These are phyloP conservation scores for Merodon equestris DNA, from an alignment of 2,888 invertebrate species.

Conservation along the genomic window DNA sequence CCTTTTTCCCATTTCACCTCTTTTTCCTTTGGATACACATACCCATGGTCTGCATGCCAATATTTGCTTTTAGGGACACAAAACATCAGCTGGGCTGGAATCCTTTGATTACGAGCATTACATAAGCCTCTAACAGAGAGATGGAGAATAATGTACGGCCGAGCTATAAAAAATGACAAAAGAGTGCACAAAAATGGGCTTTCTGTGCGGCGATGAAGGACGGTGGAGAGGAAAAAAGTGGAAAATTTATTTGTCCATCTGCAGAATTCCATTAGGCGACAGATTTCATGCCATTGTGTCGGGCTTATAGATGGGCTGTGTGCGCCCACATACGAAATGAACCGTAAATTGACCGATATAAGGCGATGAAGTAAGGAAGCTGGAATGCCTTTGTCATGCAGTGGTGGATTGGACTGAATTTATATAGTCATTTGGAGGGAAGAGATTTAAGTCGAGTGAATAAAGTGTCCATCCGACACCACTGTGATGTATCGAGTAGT, in stretches of 20 bases:
- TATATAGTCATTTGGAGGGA: too few relatives aligned
- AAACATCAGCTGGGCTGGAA: slow-evolving; percentile 19
- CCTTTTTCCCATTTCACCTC: slow-evolving; percentile 6
- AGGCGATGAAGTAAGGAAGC: background rate
- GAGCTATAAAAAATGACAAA: slow-evolving; percentile 63
- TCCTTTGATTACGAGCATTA: slow-evolving; percentile 39
- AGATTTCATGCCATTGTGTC: slow-evolving; percentile 53
- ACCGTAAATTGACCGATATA: slow-evolving; percentile 60
- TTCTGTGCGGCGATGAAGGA: slow-evolving; percentile 33
- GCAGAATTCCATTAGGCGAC: slow-evolving; percentile 66
- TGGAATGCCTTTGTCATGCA: too few relatives aligned
- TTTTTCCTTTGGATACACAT: slow-evolving; percentile 14
- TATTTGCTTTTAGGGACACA: slow-evolving; percentile 14
- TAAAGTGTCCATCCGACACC: too few relatives aligned
- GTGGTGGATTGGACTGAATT: too few relatives aligned
- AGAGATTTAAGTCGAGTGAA: too few relatives aligned
- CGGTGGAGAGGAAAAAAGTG: slow-evolving; percentile 14
- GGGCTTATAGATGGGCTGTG: slow-evolving; percentile 34
- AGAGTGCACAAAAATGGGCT: slow-evolving; percentile 47
- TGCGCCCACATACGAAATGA: slow-evolving; percentile 48
- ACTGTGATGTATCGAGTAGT: too few relatives aligned
- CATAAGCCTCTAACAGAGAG: too few relatives aligned
- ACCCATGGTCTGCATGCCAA: slow-evolving; percentile 50
- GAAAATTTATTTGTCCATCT: slow-evolving; percentile 66
- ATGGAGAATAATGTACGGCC: slow-evolving; percentile 56